Evolutionary conservation across 2,113 vertebrate genomes (phyloP), one percentile per base, ranked within the genome.

Genomic region (Mesitornis unicolor): DNA sequence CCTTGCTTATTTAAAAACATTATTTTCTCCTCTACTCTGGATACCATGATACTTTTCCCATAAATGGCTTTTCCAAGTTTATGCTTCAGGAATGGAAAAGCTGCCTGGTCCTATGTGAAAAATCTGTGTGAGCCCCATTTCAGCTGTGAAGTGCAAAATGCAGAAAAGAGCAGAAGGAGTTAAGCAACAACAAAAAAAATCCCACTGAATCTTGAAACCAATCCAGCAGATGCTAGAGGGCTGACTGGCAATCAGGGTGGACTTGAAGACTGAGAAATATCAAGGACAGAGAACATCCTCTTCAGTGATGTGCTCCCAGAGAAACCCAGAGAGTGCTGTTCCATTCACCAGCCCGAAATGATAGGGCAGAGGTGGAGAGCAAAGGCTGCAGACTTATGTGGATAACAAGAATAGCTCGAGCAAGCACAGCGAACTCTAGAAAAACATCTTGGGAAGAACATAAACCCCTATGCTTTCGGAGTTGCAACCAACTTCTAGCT

Each of bases 271-370:
- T 90, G 68, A 86, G 83, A 90, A 94, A 63, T 48, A 94, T 51
- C 96, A 95, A 96, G 96, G 96, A 94, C 92, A 79, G 53, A 87
- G 88, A 71, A 87, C 53, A 95, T 87, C 50, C 83, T 95, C 77
- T 90, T 80, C 84, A 84, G 82, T 21, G 68, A 78, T 68, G 69
- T 24, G 61, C 50, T 96, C 80, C 53, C 79, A 79, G 86, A 50
- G 60, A 92, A 79, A 69, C 28, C 65, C 7, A 0, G 69, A 29
- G 65, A 84, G 53, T 3, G 64, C 59, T 61, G 87, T 28, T 93
- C 86, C 65, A 76, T 92, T 92, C 86, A 84, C 86, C 60, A 53
- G 65, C 84, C 86, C 3, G 0, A 92, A 93, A 75, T 16, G 73
- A 51, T 10, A 78, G 73, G 90, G 88, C 90, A 96, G 83, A 84